Conservation (phyloP, 2,113 vertebrate genomes). For the Malurus alboscapulatus region DNA sequence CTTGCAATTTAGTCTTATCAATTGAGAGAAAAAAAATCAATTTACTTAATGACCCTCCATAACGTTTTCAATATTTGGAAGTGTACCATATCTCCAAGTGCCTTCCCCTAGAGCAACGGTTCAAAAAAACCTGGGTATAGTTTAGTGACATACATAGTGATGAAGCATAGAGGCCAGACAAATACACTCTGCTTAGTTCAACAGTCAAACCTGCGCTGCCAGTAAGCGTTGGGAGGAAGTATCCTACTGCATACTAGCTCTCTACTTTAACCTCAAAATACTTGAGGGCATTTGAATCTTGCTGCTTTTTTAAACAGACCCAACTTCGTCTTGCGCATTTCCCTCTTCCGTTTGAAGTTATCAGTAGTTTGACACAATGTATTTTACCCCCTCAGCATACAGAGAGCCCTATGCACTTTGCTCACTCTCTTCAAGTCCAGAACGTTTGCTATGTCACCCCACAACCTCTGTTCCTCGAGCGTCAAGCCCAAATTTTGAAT, state of each 20-base stretch:
- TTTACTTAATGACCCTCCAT: background rate
- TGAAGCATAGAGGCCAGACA: background rate
- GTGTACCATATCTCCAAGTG: background rate
- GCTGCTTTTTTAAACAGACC: background rate
- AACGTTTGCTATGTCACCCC: background rate
- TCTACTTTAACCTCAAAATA: background rate
- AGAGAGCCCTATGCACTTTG: background rate
- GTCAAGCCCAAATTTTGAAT: background rate
- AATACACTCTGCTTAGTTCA: background rate
- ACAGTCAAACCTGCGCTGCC: background rate
- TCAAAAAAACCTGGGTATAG: background rate
- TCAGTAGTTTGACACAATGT: background rate
- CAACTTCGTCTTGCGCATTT: background rate
- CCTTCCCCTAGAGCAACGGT: background rate
- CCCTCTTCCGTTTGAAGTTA: background rate
- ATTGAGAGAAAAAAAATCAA: background rate
- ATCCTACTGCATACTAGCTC: background rate
- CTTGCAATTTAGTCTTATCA: background rate
- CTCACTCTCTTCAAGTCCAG: background rate
- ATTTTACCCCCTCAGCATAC: background rate
- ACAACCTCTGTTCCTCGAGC: background rate
- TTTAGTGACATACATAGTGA: background rate
- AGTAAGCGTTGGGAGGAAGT: background rate
- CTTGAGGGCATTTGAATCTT: background rate
- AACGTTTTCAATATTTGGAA: background rate